These are phyloP conservation scores for Metellina segmentata DNA, from an alignment of 2,888 invertebrate genomes.

Conservation along the genomic window DNA sequence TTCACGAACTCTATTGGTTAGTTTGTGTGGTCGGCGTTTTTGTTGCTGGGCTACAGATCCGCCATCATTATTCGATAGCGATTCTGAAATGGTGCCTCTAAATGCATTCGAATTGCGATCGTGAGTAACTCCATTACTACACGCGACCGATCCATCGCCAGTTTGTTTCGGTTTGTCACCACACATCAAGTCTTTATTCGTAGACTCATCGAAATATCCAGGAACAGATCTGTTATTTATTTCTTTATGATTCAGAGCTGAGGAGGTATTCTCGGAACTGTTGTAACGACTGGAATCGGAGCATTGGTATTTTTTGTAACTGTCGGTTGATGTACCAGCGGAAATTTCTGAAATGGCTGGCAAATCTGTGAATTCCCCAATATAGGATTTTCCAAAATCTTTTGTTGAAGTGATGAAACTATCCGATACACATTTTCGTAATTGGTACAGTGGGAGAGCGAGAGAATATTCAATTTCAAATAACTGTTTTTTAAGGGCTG, in stretches of 20 bases:
- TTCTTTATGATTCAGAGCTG: no score
- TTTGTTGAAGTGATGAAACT: neutral
- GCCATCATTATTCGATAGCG: neutral
- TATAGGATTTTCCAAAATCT: neutral
- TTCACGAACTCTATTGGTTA: neutral
- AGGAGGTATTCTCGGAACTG: no score
- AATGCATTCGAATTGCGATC: no score
- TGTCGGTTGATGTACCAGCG: no score
- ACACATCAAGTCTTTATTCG: neutral
- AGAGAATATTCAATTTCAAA: slow-evolving; percentile 6
- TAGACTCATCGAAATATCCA: neutral
- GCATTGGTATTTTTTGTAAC: no score
- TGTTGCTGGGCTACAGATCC: neutral
- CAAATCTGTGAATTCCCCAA: neutral
- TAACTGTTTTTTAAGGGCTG: neutral
- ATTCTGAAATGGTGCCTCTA: no score
- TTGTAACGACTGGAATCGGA: no score
- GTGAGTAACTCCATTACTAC: no score
- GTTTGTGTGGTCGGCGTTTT: no score
- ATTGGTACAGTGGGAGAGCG: neutral
- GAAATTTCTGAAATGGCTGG: neutral
- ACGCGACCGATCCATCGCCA: no score
- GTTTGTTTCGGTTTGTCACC: neutral
- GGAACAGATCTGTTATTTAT: neutral
- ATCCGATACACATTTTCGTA: slow-evolving; percentile 10